phyloP scores from a whole-genome alignment of 2,113 vertebrate species.

The Hydrolagus affinis region DNA sequence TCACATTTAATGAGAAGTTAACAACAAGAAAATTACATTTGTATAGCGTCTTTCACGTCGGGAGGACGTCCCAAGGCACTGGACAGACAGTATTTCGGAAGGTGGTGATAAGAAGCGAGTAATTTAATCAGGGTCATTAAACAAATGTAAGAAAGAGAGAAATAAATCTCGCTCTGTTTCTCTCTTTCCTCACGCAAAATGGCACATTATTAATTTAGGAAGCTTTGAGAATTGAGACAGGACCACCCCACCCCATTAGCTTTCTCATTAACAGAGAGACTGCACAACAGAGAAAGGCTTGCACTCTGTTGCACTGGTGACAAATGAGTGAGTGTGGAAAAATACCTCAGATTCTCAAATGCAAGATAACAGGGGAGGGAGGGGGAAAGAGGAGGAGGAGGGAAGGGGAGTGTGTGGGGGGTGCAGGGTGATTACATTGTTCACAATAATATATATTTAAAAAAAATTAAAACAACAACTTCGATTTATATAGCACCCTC shows the following conservation, averaged over 20 bases:
- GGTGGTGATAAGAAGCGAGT: no score
- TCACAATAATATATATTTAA: neutral
- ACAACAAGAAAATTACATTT: no score
- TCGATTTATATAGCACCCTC: no score
- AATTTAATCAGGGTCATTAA: no score
- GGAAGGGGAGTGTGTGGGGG: no score
- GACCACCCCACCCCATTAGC: neutral
- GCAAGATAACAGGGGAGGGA: neutral
- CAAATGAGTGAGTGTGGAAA: neutral
- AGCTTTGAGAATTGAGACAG: neutral
- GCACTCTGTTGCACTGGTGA: neutral
- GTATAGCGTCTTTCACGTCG: no score
- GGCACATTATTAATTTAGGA: neutral
- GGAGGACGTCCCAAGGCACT: no score
- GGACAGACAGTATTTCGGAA: no score
- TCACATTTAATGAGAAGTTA: no score
- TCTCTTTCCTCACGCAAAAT: neutral
- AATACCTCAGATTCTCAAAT: neutral
- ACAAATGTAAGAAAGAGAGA: no score
- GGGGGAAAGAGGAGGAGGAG: neutral
- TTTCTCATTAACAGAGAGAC: neutral
- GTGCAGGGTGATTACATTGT: neutral
- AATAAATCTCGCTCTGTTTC: no score
- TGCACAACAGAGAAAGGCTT: no score
- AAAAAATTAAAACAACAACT: neutral